Evolutionary conservation across 2,888 invertebrate genomes (phyloP).

Genomic region (Athalia rosae): DNA sequence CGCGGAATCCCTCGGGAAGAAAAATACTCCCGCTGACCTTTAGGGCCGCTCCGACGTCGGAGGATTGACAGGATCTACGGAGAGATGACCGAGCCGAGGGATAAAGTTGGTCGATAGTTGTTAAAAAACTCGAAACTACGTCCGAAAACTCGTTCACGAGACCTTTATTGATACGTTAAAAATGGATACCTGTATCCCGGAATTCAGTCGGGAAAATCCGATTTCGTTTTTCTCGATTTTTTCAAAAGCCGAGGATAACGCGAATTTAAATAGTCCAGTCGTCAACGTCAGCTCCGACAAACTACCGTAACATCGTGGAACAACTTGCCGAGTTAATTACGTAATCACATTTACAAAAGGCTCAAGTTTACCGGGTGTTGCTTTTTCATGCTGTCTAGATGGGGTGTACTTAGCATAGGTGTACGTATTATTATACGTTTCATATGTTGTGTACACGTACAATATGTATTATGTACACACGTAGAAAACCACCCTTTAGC

Average conservation of each 20-base stretch:
- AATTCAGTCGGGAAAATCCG: too few species aligned
- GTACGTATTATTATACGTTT: background rate
- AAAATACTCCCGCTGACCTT: constrained; percentile 56
- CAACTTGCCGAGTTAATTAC: constrained; percentile 26
- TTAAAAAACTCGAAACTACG: background rate
- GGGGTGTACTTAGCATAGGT: background rate
- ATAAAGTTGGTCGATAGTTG: background rate
- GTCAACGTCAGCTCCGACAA: background rate
- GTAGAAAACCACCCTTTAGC: background rate
- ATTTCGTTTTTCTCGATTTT: too few species aligned
- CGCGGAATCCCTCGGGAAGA: constrained; percentile 55
- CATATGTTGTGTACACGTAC: background rate
- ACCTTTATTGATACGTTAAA: too few species aligned
- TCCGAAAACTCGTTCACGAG: too few species aligned
- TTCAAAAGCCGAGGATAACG: background rate
- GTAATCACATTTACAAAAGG: constrained; percentile 32
- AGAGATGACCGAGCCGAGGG: background rate
- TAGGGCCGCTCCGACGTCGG: constrained; percentile 48
- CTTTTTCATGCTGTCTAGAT: constrained; percentile 3
- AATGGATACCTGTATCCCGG: too few species aligned
- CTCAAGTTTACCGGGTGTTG: constrained; percentile 16
- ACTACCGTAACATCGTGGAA: background rate
- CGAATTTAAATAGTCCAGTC: background rate
- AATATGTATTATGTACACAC: background rate
- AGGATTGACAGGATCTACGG: constrained; percentile 52